Evolutionary conservation across 2,888 invertebrate species (phyloP).

Genomic region (Unio pictorum): DNA sequence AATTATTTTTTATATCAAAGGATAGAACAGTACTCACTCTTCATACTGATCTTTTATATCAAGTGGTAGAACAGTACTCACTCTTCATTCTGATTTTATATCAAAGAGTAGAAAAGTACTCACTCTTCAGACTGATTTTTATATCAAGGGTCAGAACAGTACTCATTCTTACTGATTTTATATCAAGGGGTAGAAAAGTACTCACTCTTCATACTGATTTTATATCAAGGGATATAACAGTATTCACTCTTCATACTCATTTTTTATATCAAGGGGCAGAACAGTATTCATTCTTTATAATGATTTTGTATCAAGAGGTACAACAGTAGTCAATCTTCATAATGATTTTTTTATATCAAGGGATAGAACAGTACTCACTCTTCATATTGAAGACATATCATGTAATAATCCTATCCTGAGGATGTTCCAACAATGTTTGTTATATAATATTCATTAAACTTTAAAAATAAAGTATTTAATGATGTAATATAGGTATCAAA

Average conservation of each 20-base stretch:
- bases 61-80: background rate
- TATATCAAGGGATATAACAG: background rate
- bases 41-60: background rate
- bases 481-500: too few species aligned
- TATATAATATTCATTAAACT: too few species aligned
- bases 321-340: background rate
- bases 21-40: background rate
- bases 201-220: too few species aligned
- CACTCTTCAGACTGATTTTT: background rate
- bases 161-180: background rate
- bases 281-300: background rate
- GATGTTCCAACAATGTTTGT: too few species aligned
- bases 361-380: background rate
- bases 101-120: background rate
- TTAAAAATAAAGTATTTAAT: too few species aligned
- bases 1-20: too few species aligned
- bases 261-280: too few species aligned
- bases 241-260: background rate
- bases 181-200: background rate
- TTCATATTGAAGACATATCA: background rate
- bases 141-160: background rate
- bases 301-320: background rate
- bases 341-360: too few species aligned
- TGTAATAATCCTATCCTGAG: too few species aligned
- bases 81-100: background rate